phyloP scores from a whole-genome alignment of 2,797 vertebrate species.

The Oreortyx pictus region DNA sequence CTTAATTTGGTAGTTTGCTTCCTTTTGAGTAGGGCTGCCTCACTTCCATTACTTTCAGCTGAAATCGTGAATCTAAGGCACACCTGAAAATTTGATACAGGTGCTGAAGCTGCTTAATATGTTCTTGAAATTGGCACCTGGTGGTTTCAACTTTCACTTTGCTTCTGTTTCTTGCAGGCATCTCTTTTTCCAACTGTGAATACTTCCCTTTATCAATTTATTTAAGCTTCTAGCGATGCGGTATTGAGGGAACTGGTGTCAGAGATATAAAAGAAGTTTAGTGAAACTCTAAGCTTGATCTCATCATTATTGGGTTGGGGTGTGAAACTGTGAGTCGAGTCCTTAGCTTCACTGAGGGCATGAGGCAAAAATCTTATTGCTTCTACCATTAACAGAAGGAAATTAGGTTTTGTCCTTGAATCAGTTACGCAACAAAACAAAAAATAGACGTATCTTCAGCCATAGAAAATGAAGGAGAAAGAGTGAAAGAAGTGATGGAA shows the following conservation, averaged over 20 bases:
- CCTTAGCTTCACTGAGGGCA: background rate
- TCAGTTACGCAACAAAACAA: background rate
- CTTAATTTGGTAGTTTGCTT: background rate
- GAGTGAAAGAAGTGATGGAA: background rate
- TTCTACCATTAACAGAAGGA: background rate
- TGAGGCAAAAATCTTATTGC: background rate
- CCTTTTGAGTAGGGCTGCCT: background rate
- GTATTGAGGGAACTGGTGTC: background rate
- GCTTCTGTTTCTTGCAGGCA: background rate
- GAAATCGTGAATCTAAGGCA: background rate
- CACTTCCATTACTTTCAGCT: background rate
- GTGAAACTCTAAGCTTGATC: background rate
- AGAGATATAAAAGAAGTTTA: background rate
- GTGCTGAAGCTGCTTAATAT: background rate
- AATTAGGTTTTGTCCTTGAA: background rate
- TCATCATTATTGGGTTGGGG: background rate
- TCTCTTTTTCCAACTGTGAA: background rate
- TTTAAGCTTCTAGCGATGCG: background rate
- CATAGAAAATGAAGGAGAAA: background rate
- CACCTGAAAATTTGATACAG: background rate
- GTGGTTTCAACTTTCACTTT: background rate
- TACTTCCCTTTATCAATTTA: background rate
- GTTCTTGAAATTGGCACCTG: background rate
- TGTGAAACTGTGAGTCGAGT: background rate
- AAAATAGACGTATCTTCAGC: background rate